A percentile compares a stretch with the other conserved stretches of the same genome.
These are phyloP conservation scores for Pseudachorutes palmiensis DNA, from an alignment of 1,140 invertebrate genomes.

Conservation along the genomic window DNA sequence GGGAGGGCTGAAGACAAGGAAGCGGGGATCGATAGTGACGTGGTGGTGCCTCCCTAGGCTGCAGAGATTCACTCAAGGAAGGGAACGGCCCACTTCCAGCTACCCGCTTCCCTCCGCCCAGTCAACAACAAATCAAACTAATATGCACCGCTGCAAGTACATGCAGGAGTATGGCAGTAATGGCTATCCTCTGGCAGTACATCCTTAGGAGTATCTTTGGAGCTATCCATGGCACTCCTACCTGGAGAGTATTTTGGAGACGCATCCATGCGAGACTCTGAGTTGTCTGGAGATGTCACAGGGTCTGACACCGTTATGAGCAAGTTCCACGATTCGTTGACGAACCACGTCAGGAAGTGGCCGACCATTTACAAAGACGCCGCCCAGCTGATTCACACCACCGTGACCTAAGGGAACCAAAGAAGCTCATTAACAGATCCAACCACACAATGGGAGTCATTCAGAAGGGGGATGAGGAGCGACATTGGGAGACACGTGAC, in stretches of 20 bases:
- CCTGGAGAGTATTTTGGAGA: slow-evolving; percentile 89
- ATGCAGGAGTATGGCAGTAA: no score
- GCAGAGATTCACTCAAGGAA: not conserved
- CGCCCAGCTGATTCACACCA: slow-evolving; percentile 91
- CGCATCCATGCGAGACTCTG: slow-evolving; percentile 83
- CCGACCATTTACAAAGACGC: slow-evolving; percentile 92
- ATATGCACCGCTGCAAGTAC: no score
- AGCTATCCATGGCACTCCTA: slow-evolving; percentile 44
- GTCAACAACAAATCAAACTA: no score
- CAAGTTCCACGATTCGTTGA: slow-evolving; percentile 89
- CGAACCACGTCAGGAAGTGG: slow-evolving; percentile 88
- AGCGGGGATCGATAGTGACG: slow-evolving; percentile 29
- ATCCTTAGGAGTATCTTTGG: no score
- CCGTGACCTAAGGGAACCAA: slow-evolving; percentile 64
- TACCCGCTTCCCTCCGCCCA: no score
- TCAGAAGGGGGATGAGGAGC: not conserved
- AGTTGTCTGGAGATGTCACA: slow-evolving; percentile 80
- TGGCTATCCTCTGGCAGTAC: no score
- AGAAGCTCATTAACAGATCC: not conserved
- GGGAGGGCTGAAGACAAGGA: no score
- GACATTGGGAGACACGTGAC: no score
- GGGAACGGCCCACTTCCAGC: no score
- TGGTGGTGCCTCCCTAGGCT: not conserved
- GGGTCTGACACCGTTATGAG: slow-evolving; percentile 82
- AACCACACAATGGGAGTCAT: not conserved